A percentile compares a stretch with the other conserved stretches of the same genome.
phyloP scores from a whole-genome alignment of 2,113 vertebrate species.

The Esox niger region DNA sequence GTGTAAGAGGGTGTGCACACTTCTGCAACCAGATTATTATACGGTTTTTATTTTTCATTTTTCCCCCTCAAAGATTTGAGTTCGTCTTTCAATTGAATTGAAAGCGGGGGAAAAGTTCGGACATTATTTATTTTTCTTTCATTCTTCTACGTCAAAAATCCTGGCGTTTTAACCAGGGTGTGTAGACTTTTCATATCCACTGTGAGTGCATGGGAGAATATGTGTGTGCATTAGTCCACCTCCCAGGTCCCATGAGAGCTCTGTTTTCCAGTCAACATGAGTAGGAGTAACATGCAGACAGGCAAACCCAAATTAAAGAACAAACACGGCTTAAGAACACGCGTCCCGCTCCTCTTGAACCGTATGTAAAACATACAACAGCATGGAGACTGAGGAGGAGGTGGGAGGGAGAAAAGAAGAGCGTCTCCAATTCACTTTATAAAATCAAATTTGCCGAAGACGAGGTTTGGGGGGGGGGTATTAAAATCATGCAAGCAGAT shows the following conservation, averaged over 20 bases:
- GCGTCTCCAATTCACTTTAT: slow-evolving; percentile 63
- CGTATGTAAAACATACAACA: slow-evolving; percentile 58
- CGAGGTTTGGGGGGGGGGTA: slow-evolving; percentile 50
- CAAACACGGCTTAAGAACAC: slow-evolving; percentile 38
- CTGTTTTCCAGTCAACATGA: slow-evolving; percentile 27
- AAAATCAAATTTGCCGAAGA: slow-evolving; percentile 54
- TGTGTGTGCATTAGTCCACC: neutral
- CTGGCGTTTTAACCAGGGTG: no score
- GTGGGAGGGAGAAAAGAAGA: slow-evolving; percentile 38
- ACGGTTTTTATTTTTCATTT: no score
- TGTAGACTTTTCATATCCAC: no score
- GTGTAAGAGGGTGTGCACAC: no score
- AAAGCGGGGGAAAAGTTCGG: no score
- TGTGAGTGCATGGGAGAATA: neutral
- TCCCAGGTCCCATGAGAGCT: slow-evolving; percentile 33
- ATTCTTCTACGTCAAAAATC: no score
- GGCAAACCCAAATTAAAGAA: slow-evolving; percentile 58
- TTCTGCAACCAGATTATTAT: no score
- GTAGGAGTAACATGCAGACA: slow-evolving; percentile 42
- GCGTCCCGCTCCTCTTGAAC: slow-evolving; percentile 31
- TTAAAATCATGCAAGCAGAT: slow-evolving; percentile 65
- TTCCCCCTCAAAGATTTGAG: no score
- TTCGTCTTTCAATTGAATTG: no score
- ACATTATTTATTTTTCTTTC: no score
- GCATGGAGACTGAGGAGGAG: slow-evolving; percentile 19